Percentiles rank a stretch among this genome's conserved stretches.
phyloP scores from a whole-genome alignment of 2,888 invertebrate species.

The Suillia variegata region DNA sequence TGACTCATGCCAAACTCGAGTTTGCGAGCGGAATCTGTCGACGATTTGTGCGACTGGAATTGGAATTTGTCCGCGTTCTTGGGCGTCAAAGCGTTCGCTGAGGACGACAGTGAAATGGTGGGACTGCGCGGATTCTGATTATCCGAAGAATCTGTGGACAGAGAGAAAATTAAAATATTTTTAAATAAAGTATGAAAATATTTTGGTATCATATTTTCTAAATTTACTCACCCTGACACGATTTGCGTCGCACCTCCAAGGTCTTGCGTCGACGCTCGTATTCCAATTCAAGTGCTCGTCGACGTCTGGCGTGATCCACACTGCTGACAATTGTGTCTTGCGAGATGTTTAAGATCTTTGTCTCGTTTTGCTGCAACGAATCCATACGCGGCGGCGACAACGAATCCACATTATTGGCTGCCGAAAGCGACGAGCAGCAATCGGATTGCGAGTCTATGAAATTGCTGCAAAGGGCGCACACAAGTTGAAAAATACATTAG shows the following conservation, averaged over 20 bases:
- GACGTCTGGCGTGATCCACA: conserved; percentile 59
- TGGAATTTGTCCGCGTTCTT: conserved; percentile 43
- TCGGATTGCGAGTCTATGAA: conserved; percentile 90
- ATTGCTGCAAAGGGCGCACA: conserved; percentile 60
- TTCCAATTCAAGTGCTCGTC: conserved; percentile 59
- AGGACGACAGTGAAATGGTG: conserved; percentile 46
- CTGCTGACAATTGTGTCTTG: conserved; percentile 57
- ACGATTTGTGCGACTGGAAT: conserved; percentile 26
- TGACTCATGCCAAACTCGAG: conserved; percentile 57
- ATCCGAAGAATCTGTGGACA: conserved; percentile 35
- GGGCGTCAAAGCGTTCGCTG: conserved; percentile 54
- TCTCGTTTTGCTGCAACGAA: conserved; percentile 56
- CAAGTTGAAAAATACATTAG: background rate
- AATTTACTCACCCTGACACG: conserved; percentile 55
- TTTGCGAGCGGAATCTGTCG: conserved; percentile 49
- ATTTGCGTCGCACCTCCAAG: conserved; percentile 57
- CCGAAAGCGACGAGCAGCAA: conserved; percentile 80
- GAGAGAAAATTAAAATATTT: too few species aligned
- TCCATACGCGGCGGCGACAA: conserved; percentile 63
- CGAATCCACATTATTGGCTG: conserved; percentile 64
- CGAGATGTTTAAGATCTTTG: conserved; percentile 52
- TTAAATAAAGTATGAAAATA: background rate
- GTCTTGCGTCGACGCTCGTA: conserved; percentile 59
- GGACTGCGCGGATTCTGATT: conserved; percentile 42
- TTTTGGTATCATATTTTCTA: too few species aligned